Evolutionary conservation across 2,797 vertebrate genomes (phyloP).

Genomic region (Myotis planiceps): DNA sequence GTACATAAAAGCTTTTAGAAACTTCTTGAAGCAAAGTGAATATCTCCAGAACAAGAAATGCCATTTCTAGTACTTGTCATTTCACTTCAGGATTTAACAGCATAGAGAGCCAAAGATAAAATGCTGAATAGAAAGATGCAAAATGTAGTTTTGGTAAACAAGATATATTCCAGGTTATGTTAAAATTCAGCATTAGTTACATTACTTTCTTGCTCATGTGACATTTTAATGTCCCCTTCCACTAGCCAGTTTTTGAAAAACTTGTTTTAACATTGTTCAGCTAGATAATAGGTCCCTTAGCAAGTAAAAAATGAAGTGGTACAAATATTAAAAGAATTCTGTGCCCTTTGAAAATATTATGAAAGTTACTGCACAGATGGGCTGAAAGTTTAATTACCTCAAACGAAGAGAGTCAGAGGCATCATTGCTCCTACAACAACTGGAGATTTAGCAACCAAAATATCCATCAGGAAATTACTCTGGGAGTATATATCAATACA

Average conservation of each 20-base stretch:
- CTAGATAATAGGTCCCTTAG: conserved; percentile 73
- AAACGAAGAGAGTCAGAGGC: conserved; percentile 71
- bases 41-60: not conserved
- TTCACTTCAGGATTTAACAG: not conserved
- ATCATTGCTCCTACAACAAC: conserved; percentile 71
- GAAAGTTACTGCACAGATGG: conserved; percentile 82
- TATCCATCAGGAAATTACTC: conserved; percentile 70
- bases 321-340: conserved; percentile 77
- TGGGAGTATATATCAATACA: conserved; percentile 57
- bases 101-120: conserved; percentile 47
- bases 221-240: conserved; percentile 64
- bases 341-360: conserved; percentile 82
- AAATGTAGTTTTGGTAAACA: conserved; percentile 60
- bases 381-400: conserved; percentile 83
- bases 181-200: conserved; percentile 54
- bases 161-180: conserved; percentile 48
- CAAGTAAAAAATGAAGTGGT: conserved; percentile 75
- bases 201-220: conserved; percentile 56
- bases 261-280: conserved; percentile 63
- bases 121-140: not conserved
- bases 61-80: not conserved
- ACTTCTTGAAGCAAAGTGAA: not conserved
- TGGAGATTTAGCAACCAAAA: conserved; percentile 76
- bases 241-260: conserved; percentile 61
- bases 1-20: not conserved